phyloP scores from a whole-genome alignment of 2,888 invertebrate species.

The Agrochola lota region DNA sequence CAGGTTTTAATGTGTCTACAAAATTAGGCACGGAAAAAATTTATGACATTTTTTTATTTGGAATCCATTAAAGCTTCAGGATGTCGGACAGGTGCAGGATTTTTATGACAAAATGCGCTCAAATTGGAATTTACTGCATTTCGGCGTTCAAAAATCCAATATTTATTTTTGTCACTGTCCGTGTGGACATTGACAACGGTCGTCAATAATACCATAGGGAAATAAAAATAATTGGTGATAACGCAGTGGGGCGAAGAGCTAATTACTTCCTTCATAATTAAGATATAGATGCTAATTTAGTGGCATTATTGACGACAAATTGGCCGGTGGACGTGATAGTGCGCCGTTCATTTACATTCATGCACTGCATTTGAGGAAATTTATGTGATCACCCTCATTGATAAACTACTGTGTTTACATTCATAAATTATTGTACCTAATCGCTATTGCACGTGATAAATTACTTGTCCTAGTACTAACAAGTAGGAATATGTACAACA shows the following conservation, averaged over 20 bases:
- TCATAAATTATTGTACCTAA: conserved; percentile 30
- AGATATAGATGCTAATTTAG: conserved; percentile 49
- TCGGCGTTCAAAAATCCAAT: conserved; percentile 17
- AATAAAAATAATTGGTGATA: conserved; percentile 39
- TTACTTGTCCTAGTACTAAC: not conserved
- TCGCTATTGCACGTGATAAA: conserved; percentile 12
- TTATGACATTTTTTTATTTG: conserved; percentile 33
- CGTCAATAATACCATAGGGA: conserved; percentile 41
- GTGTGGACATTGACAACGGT: not conserved
- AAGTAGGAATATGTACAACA: not conserved
- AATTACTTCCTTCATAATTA: conserved; percentile 47
- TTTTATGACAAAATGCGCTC: conserved; percentile 6
- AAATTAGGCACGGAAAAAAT: conserved; percentile 34
- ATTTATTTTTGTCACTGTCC: conserved; percentile 22
- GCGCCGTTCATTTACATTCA: conserved; percentile 45
- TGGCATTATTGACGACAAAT: conserved; percentile 50
- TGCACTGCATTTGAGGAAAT: conserved; percentile 19
- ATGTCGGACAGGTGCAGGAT: conserved; percentile 7
- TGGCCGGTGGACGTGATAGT: conserved; percentile 35
- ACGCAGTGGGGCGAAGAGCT: conserved; percentile 13
- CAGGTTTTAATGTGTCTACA: conserved; percentile 30
- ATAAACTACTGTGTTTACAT: conserved; percentile 33
- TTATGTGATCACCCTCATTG: conserved; percentile 39
- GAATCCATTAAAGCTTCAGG: conserved; percentile 2
- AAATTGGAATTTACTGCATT: not conserved